Conservation (phyloP, 30 jellyfish, hydroid and myxozoan genomes). For the Hydra vulgaris region DNA sequence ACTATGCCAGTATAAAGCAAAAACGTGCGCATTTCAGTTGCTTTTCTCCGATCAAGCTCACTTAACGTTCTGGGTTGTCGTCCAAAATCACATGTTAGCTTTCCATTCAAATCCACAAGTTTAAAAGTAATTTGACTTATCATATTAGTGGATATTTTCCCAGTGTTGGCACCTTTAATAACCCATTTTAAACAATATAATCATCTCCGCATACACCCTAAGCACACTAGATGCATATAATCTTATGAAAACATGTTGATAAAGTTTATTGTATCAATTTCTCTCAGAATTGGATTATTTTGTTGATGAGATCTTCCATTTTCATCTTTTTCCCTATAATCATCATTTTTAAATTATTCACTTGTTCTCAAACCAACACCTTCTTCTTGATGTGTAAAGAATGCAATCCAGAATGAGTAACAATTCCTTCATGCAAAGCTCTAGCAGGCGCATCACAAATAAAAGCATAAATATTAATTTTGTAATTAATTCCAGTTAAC, state of each 20-base stretch:
- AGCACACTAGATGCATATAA: conserved; percentile 2
- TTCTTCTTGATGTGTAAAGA: background rate
- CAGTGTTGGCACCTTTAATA: background rate
- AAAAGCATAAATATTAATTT: too few relatives aligned
- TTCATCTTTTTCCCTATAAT: background rate
- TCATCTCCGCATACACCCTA: conserved; percentile 6
- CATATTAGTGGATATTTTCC: background rate
- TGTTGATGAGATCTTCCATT: conserved; percentile 4
- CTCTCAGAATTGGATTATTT: background rate
- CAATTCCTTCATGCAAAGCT: too few relatives aligned
- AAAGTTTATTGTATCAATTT: background rate
- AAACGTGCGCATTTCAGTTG: conserved; percentile 1
- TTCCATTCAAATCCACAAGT: too few relatives aligned
- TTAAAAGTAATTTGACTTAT: too few relatives aligned
- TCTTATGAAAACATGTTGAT: conserved; percentile 1
- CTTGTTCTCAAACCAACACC: conserved; percentile 7
- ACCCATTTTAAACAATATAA: background rate
- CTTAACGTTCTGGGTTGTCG: conserved; percentile 11
- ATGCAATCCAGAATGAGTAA: background rate
- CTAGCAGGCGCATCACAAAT: too few relatives aligned
- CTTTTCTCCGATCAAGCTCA: conserved; percentile 8
- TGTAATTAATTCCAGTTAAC: too few relatives aligned
- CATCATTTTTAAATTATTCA: conserved; percentile 1
- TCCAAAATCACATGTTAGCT: background rate
- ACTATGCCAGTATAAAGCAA: conserved; percentile 2